A percentile compares a stretch with the other conserved stretches of the same genome.
phyloP scores from a whole-genome alignment of 2,797 vertebrate species.

The Nannoperca australis region DNA sequence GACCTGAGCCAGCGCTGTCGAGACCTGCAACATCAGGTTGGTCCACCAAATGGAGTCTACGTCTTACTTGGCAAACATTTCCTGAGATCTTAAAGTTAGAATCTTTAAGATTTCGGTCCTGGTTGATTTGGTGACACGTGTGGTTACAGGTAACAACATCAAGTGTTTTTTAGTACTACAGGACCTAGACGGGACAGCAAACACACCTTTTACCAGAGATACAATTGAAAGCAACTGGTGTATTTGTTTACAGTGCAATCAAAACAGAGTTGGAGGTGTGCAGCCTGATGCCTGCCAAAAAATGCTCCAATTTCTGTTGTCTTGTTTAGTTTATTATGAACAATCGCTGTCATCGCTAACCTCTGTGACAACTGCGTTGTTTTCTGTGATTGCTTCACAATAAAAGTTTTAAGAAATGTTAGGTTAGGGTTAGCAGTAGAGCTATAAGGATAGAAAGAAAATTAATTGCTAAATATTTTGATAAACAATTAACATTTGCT shows the following conservation, averaged over 20 bases:
- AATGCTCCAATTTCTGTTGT: not conserved
- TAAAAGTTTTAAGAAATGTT: not conserved
- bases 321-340: not conserved
- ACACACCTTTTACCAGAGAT: not conserved
- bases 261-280: not conserved
- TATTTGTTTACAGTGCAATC: not conserved
- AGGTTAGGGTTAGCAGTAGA: not conserved
- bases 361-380: not conserved
- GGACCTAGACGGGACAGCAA: not conserved
- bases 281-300: not conserved
- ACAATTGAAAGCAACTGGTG: too few relatives aligned
- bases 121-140: not conserved
- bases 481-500: too few relatives aligned
- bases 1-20: conserved; percentile 86
- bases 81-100: not conserved
- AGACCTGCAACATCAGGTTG: conserved; percentile 91
- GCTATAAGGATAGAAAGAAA: too few relatives aligned
- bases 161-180: not conserved
- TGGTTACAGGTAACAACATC: not conserved
- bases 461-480: too few relatives aligned
- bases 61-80: not conserved
- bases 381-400: not conserved
- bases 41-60: conserved; percentile 21
- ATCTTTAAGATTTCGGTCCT: not conserved
- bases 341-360: not conserved